Evolutionary conservation across 2,797 vertebrate genomes (phyloP), one percentile per base, ranked within the genome.

Genomic region (Oryzias dopingdopingensis): DNA sequence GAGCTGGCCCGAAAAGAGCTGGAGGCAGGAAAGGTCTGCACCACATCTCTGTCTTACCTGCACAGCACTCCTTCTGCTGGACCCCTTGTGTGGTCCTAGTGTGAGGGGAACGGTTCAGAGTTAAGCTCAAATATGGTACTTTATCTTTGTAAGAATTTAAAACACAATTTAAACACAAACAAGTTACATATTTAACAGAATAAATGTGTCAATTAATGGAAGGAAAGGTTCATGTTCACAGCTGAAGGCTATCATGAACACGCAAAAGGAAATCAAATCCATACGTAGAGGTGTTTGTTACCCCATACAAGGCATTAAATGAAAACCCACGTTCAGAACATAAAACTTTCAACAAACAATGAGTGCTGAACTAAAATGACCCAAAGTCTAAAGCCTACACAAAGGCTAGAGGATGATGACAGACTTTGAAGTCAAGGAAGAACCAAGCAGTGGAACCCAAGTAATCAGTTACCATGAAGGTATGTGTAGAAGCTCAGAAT

Each of bases 1-100:
- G 93, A 95, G 79, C 91, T 99, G 67, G 96, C 95, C 63, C 86
- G 73, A 43, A 93, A 94, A 76, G 96, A 98, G 76, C 90, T 98
- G 87, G 85, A 82, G 17, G 91, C 90, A 1, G 94, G 93, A 77
- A 99, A 97, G 94, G 97, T 99, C 81, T 71, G 79, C n/a, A 43
- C 60, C 61, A 42, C 60, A 48, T 41, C 37, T 62, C 57, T 43
- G 46, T 49, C 32, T 40, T 15, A 52, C 22, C 29, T 37, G 7
- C 48, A 64, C 50, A 32, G 53, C 40, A 47, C 47, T 56, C 14
- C 52, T 56, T 20, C 17, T 46, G 44, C 13, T 8, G 12, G 7
- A 16, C 20, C 44, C 5, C 17, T 14, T 10, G 18, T 6, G n/a
- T 45, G 43, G 43, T 18, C 7, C 17, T 45, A n/a, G 15, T n/a